phyloP scores from a whole-genome alignment of 2,113 vertebrate genomes.

The Mohoua ochrocephala region DNA sequence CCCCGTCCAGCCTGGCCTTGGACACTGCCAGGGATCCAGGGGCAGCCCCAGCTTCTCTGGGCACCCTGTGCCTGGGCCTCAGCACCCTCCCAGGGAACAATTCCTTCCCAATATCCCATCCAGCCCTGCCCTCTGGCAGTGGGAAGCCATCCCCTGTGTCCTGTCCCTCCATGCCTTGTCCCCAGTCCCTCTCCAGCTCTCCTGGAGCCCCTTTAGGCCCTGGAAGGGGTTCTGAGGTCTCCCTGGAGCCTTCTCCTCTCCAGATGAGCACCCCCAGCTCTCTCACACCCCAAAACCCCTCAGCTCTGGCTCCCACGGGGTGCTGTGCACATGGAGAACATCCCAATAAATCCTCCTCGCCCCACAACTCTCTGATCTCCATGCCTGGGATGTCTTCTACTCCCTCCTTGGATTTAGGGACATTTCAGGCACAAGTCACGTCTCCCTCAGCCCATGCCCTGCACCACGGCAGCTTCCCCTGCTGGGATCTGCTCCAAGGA shows the following conservation, averaged over 20 bases:
- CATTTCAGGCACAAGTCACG: accelerated
- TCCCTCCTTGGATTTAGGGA: neutral
- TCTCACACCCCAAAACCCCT: accelerated
- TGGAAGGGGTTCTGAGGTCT: neutral
- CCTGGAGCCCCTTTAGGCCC: neutral
- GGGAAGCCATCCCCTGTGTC: neutral
- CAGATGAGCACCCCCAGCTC: neutral
- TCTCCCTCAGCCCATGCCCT: neutral
- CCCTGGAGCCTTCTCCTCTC: neutral
- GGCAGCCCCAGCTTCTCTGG: neutral
- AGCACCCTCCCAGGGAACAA: neutral
- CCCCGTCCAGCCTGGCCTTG: neutral
- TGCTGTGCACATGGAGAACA: too few species aligned
- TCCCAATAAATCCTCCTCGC: neutral
- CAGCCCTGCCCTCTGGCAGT: too few species aligned
- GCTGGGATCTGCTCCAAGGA: neutral
- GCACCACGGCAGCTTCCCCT: neutral
- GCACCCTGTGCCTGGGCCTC: neutral
- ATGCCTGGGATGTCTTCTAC: neutral
- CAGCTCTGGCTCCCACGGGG: accelerated
- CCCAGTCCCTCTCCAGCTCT: neutral
- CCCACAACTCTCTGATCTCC: neutral
- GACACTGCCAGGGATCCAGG: neutral
- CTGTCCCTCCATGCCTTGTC: neutral
- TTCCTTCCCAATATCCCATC: neutral